Evolutionary conservation across 53 echinoderm and acorn worm genomes (phyloP).

Genomic region (Echinarachnius parma): DNA sequence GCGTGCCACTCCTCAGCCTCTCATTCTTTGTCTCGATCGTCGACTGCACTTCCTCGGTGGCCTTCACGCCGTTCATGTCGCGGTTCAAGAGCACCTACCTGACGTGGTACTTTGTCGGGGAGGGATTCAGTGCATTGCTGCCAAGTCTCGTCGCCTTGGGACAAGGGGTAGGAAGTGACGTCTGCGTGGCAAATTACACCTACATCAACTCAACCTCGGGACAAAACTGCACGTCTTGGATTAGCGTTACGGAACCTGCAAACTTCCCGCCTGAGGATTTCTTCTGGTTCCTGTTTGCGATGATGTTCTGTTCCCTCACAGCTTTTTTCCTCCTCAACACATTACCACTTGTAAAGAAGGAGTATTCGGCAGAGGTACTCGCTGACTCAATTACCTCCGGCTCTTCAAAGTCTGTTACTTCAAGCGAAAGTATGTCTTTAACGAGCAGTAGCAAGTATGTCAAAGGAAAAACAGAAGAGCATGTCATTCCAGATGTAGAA

Average conservation of each 20-base stretch:
- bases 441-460: slow-evolving; percentile 21
- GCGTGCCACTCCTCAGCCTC: slow-evolving; percentile 69
- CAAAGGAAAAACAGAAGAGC: no score
- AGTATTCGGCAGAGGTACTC: slow-evolving; percentile 43
- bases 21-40: slow-evolving; percentile 74
- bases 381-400: background rate
- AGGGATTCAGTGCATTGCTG: slow-evolving; percentile 80
- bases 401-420: slow-evolving; percentile 6
- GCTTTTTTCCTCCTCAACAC: slow-evolving; percentile 67
- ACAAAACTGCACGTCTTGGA: slow-evolving; percentile 59
- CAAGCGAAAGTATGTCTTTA: slow-evolving; percentile 24
- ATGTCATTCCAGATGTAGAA: no score
- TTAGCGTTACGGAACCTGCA: slow-evolving; percentile 37
- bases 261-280: slow-evolving; percentile 78
- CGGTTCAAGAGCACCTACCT: slow-evolving; percentile 67
- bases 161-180: slow-evolving; percentile 73
- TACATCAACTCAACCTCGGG: slow-evolving; percentile 52
- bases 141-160: slow-evolving; percentile 83
- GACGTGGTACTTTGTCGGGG: slow-evolving; percentile 91
- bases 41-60: slow-evolving; percentile 91
- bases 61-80: slow-evolving; percentile 93
- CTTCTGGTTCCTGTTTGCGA: slow-evolving; percentile 78
- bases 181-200: slow-evolving; percentile 68
- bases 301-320: slow-evolving; percentile 60
- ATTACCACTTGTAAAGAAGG: slow-evolving; percentile 58